These are phyloP conservation scores for Caenorhabditis becei DNA, from an alignment of 2,888 invertebrate genomes.

Conservation along the genomic window DNA sequence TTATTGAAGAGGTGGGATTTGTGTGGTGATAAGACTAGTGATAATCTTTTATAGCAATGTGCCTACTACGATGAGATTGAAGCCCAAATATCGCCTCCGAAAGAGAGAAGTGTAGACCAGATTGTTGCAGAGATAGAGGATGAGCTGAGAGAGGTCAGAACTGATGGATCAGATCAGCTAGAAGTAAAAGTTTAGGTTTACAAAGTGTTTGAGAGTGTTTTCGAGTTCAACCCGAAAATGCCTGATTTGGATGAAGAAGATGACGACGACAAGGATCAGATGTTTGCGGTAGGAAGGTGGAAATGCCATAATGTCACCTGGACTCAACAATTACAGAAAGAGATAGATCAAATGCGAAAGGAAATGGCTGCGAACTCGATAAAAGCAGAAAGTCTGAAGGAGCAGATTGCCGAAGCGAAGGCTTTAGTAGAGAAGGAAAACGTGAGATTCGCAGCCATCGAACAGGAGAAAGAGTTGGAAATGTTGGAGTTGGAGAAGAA, in stretches of 20 bases:
- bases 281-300: constrained; percentile 43
- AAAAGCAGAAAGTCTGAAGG: constrained; percentile 27
- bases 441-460: constrained; percentile 53
- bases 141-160: constrained; percentile 34
- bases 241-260: constrained; percentile 28
- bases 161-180: background rate
- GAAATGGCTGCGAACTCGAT: constrained; percentile 30
- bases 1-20: constrained; percentile 34
- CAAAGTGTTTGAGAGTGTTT: constrained; percentile 26
- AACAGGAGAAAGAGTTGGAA: constrained; percentile 51
- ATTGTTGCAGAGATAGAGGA: constrained; percentile 42
- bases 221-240: constrained; percentile 44
- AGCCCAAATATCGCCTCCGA: constrained; percentile 52
- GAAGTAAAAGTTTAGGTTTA: constrained; percentile 36
- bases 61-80: constrained; percentile 51
- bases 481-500: constrained; percentile 43
- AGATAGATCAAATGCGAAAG: constrained; percentile 37
- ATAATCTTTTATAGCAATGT: constrained; percentile 42
- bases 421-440: constrained; percentile 43
- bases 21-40: no score
- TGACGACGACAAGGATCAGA: constrained; percentile 33
- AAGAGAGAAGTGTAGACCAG: constrained; percentile 49
- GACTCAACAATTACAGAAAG: constrained; percentile 31
- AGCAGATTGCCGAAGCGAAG: constrained; percentile 38
- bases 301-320: background rate